phyloP scores from a whole-genome alignment of 2,888 invertebrate genomes.

The Linnaemya tessellans region DNA sequence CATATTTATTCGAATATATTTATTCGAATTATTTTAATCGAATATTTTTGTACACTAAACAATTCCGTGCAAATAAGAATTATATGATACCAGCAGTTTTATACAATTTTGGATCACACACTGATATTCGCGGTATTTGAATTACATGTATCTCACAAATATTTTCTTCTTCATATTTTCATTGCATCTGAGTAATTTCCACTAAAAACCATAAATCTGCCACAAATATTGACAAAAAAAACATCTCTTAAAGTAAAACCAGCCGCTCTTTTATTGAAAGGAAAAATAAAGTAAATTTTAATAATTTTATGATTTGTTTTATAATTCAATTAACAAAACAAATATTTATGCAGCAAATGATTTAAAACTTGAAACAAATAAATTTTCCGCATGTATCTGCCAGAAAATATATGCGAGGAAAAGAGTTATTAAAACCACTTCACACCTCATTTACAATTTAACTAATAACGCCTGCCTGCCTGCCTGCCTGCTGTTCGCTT shows the following conservation, averaged over 20 bases:
- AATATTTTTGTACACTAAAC: too few relatives aligned
- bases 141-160: not conserved
- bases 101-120: too few relatives aligned
- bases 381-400: not conserved
- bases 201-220: not conserved
- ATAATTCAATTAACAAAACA: conserved; percentile 59
- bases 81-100: too few relatives aligned
- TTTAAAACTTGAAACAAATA: not conserved
- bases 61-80: too few relatives aligned
- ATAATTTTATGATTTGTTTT: conserved; percentile 50
- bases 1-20: too few relatives aligned
- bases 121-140: too few relatives aligned
- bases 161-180: too few relatives aligned
- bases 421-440: conserved; percentile 62
- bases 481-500: conserved; percentile 58
- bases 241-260: not conserved
- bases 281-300: conserved; percentile 22
- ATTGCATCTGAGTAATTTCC: not conserved
- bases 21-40: too few relatives aligned
- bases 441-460: conserved; percentile 70
- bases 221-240: conserved; percentile 1
- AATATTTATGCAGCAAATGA: conserved; percentile 44
- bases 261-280: conserved; percentile 34
- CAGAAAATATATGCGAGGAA: not conserved
- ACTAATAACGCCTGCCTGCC: conserved; percentile 70